Conservation (phyloP, 2,888 invertebrate genomes). For the Allygus modestus region DNA sequence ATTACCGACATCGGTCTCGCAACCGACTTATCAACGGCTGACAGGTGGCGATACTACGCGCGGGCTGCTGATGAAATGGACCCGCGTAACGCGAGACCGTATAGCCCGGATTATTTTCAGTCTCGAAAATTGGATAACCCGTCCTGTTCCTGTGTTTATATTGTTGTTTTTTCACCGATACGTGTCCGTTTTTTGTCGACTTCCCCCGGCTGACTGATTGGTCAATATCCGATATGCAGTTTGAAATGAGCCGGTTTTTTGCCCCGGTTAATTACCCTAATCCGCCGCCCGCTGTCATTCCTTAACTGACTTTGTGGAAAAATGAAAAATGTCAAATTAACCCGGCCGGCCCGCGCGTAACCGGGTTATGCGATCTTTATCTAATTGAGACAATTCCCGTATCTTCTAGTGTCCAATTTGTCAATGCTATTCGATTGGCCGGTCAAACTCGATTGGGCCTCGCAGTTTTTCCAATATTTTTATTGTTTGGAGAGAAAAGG, state of each 20-base stretch:
- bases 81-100: constrained; percentile 45
- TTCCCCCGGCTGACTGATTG: constrained; percentile 58
- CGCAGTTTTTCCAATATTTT: constrained; percentile 14
- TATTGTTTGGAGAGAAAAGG: constrained; percentile 9
- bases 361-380: constrained; percentile 50
- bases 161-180: constrained; percentile 61
- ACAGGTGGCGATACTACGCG: no score
- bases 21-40: constrained; percentile 59
- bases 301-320: constrained; percentile 62
- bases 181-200: constrained; percentile 60
- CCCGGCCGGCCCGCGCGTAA: constrained; percentile 16
- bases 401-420: constrained; percentile 55
- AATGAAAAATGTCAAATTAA: constrained; percentile 56
- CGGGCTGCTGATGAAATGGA: constrained; percentile 59
- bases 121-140: constrained; percentile 63
- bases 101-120: constrained; percentile 59
- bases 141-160: constrained; percentile 59
- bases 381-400: constrained; percentile 57
- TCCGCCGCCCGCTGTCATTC: constrained; percentile 58
- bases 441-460: constrained; percentile 31
- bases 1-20: constrained; percentile 41
- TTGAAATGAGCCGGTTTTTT: constrained; percentile 59
- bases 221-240: constrained; percentile 61
- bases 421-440: constrained; percentile 45
- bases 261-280: constrained; percentile 55